Percentiles rank a stretch among this genome's conserved stretches.
phyloP scores from a whole-genome alignment of 2,888 invertebrate species.

The Desoria tigrina region DNA sequence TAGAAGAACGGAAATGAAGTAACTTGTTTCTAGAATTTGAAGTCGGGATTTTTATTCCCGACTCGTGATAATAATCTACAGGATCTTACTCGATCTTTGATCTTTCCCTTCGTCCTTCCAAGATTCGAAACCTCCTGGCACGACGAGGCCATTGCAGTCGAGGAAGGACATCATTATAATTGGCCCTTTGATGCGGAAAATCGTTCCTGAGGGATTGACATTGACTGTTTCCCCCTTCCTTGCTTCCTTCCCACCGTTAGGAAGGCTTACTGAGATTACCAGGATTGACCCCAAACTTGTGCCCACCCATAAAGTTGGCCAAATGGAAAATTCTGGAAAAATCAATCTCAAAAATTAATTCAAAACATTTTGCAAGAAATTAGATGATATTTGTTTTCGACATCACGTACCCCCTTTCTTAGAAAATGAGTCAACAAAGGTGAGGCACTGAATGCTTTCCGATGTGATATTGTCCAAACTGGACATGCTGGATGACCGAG shows the following conservation, averaged over 20 bases:
- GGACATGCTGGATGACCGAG: conserved; percentile 95
- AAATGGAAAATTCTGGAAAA: conserved; percentile 73
- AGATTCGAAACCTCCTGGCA: conserved; percentile 84
- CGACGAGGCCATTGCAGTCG: conserved; percentile 89
- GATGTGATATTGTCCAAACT: conserved; percentile 95
- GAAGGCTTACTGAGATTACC: conserved; percentile 79
- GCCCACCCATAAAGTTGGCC: conserved; percentile 96
- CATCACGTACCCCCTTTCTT: conserved; percentile 86
- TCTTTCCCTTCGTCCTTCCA: conserved; percentile 81
- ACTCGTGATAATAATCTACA: neutral
- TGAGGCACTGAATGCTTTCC: conserved; percentile 93
- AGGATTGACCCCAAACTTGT: conserved; percentile 95
- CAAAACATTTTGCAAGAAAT: neutral
- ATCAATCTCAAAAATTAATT: neutral
- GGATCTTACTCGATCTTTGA: conserved; percentile 44
- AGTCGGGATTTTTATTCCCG: neutral
- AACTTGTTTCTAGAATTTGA: neutral
- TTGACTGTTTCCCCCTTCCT: conserved; percentile 82
- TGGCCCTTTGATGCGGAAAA: conserved; percentile 93
- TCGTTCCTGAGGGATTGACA: conserved; percentile 84
- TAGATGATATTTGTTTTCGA: too few species aligned
- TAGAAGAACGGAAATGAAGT: conserved; percentile 32
- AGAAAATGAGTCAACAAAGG: conserved; percentile 92
- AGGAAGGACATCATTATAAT: conserved; percentile 93
- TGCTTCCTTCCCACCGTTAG: conserved; percentile 70